phyloP scores from a whole-genome alignment of 2,113 vertebrate species.

The Phalacrocorax brasilianus region DNA sequence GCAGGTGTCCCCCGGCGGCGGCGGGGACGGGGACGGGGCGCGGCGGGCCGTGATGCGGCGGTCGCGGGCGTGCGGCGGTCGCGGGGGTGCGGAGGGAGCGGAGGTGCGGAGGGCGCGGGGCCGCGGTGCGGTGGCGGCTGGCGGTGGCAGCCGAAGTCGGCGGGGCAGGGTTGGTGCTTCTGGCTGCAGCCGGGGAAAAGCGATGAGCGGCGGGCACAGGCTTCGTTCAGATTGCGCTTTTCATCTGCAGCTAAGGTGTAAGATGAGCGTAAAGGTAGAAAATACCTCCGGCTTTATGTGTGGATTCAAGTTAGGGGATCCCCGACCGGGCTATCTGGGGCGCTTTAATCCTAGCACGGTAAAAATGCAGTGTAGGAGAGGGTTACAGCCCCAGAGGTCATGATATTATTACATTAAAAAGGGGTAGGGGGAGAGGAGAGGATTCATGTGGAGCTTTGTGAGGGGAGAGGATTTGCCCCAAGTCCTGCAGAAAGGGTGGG shows the following conservation, averaged over 20 bases:
- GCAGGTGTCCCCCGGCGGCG: too few relatives aligned
- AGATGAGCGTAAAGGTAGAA: fast-evolving
- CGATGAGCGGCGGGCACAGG: not conserved
- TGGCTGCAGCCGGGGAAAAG: not conserved
- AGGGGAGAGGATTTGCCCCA: not conserved
- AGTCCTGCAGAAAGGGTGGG: not conserved
- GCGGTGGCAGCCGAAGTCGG: not conserved
- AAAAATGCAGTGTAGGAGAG: not conserved
- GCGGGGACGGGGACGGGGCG: too few relatives aligned
- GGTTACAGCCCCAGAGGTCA: not conserved
- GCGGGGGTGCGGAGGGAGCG: too few relatives aligned
- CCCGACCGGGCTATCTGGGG: not conserved
- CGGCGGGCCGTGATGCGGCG: too few relatives aligned
- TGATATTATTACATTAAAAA: fast-evolving
- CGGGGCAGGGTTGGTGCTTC: not conserved
- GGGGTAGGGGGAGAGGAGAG: not conserved
- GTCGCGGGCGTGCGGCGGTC: too few relatives aligned
- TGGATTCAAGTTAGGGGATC: not conserved
- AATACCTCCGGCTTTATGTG: not conserved
- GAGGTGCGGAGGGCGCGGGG: too few relatives aligned
- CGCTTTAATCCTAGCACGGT: not conserved
- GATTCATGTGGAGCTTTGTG: not conserved
- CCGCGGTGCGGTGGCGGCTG: not conserved
- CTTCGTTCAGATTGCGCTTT: not conserved
- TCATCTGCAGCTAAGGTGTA: not conserved